Conservation (phyloP, 64 coral and sea anemone genomes). For the Dendronephthya gigantea region DNA sequence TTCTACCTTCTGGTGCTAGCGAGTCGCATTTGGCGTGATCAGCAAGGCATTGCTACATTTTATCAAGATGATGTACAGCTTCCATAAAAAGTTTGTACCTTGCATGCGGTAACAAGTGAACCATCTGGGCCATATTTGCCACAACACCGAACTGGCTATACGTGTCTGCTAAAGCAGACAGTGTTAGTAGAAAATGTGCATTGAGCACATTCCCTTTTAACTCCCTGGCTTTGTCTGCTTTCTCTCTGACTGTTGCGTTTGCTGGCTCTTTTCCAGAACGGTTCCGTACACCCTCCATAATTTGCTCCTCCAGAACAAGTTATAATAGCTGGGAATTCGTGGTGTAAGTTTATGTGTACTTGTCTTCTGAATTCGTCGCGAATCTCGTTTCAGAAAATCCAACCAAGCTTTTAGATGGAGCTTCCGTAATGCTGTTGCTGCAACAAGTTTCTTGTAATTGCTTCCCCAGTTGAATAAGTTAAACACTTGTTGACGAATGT, state of each 20-base stretch:
- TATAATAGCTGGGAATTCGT: background rate
- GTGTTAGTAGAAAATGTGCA: too few relatives aligned
- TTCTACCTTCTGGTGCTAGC: too few relatives aligned
- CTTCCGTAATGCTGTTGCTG: background rate
- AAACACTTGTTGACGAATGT: background rate
- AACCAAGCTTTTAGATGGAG: background rate
- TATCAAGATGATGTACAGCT: too few relatives aligned
- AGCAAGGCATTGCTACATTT: too few relatives aligned
- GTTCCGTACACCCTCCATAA: background rate
- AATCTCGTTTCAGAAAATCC: background rate
- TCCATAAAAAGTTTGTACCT: too few relatives aligned
- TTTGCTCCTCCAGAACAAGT: background rate
- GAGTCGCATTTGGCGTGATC: too few relatives aligned
- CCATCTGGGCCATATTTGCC: too few relatives aligned
- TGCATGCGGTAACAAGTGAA: too few relatives aligned
- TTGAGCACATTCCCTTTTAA: too few relatives aligned
- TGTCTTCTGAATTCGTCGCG: background rate
- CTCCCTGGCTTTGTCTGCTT: background rate
- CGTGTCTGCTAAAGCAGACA: too few relatives aligned
- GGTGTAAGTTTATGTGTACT: background rate
- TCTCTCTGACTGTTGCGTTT: background rate
- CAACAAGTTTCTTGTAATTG: background rate
- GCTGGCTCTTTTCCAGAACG: too few relatives aligned
- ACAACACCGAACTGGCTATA: too few relatives aligned
- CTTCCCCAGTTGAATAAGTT: background rate